These are phyloP conservation scores for Poeciliopsis presidionis DNA, from an alignment of 2,797 vertebrate genomes.

Conservation along the genomic window DNA sequence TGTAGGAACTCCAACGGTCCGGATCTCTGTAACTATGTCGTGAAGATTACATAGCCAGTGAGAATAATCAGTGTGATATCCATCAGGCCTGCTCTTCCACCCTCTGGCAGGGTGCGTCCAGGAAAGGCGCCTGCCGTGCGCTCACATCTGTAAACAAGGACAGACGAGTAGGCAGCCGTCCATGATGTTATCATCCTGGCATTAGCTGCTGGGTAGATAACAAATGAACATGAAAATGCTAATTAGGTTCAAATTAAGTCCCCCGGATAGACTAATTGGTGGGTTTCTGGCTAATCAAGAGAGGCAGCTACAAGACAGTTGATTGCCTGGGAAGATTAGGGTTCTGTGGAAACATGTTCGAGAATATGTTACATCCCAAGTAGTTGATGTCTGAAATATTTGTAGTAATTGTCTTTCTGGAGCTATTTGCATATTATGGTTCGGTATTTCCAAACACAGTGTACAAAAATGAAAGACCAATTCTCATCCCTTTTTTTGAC, in stretches of 20 bases:
- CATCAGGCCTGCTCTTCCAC: constrained; percentile 30
- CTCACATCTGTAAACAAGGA: constrained; percentile 72
- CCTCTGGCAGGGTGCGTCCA: constrained; percentile 44
- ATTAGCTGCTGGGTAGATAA: constrained; percentile 56
- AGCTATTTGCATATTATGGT: not conserved
- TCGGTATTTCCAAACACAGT: not conserved
- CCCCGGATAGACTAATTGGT: constrained; percentile 30
- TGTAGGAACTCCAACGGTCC: not conserved
- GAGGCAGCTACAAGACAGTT: constrained; percentile 21
- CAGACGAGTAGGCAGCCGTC: constrained; percentile 61
- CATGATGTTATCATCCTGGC: constrained; percentile 69
- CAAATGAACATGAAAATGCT: constrained; percentile 54
- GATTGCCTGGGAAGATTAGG: constrained; percentile 10
- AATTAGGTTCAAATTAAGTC: constrained; percentile 60
- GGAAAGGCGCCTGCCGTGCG: constrained; percentile 64
- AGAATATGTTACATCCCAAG: not conserved
- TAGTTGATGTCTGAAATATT: not conserved
- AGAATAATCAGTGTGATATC: constrained; percentile 30
- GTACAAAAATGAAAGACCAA: not conserved
- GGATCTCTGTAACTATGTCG: constrained; percentile 5
- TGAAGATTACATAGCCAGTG: constrained; percentile 21
- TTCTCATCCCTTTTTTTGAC: not conserved
- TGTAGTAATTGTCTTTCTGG: not conserved
- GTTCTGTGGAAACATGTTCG: not conserved
- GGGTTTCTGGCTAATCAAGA: constrained; percentile 41